A percentile compares a stretch with the other conserved stretches of the same genome.
Evolutionary conservation across 1,140 invertebrate species (phyloP).

Genomic region (Paraescarpia echinospica): DNA sequence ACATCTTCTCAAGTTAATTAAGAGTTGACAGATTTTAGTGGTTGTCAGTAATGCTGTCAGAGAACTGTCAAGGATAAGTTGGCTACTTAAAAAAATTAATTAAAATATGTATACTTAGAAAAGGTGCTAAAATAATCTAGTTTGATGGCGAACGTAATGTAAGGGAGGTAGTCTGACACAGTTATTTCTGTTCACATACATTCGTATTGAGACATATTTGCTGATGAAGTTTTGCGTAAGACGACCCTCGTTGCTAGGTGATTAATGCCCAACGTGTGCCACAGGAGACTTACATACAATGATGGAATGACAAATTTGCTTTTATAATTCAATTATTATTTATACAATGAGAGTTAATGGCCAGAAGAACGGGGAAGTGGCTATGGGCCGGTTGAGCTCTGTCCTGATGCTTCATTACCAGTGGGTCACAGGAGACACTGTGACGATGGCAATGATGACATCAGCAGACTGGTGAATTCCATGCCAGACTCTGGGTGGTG

Average conservation of each 20-base stretch:
- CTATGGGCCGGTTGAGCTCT: too few species aligned
- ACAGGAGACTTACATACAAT: conserved; percentile 1
- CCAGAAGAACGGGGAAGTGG: not conserved
- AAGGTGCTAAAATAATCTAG: not conserved
- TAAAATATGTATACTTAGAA: not conserved
- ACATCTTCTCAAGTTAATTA: not conserved
- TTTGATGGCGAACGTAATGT: not conserved
- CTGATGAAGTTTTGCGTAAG: not conserved
- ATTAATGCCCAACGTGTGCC: not conserved
- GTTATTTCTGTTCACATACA: not conserved
- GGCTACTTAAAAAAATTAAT: not conserved
- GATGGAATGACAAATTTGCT: conserved; percentile 5
- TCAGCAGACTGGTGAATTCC: not conserved
- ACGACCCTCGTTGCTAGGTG: not conserved
- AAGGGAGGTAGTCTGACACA: not conserved
- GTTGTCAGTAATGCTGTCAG: too few species aligned
- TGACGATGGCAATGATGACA: not conserved
- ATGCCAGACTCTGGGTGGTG: not conserved
- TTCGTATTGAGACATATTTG: not conserved
- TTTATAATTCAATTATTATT: conserved; percentile 7
- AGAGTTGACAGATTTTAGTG: not conserved
- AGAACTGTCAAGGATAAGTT: not conserved
- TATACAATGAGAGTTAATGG: not conserved
- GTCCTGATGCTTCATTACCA: not conserved
- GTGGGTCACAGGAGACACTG: not conserved